Evolutionary conservation across 2,113 vertebrate genomes (phyloP).

Genomic region (Chauna torquata): DNA sequence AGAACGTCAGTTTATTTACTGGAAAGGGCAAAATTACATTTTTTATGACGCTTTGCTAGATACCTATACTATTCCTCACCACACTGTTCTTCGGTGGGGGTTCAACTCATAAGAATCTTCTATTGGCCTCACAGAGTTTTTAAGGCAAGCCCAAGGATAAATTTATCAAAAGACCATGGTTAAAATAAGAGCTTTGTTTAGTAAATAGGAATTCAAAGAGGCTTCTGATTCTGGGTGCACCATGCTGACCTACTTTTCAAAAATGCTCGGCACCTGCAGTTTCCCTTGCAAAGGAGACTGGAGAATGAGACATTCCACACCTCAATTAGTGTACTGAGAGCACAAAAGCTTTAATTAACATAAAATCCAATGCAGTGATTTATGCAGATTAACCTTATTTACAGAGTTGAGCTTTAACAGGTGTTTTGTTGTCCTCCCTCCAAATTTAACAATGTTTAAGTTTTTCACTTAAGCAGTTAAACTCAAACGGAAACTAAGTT

Average conservation of each 20-base stretch:
- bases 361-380: slow-evolving; percentile 1
- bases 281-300: background rate
- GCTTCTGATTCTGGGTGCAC: slow-evolving; percentile 1
- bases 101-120: background rate
- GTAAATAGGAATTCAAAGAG: slow-evolving; percentile 47
- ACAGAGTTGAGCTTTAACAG: slow-evolving; percentile 28
- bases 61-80: background rate
- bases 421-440: slow-evolving; percentile 16
- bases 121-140: background rate
- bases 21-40: background rate
- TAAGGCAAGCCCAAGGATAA: background rate
- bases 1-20: background rate
- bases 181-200: slow-evolving; percentile 50
- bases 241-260: slow-evolving; percentile 39
- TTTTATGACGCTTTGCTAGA: background rate
- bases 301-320: slow-evolving; percentile 38
- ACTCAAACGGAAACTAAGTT: background rate
- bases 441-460: background rate
- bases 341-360: slow-evolving; percentile 59
- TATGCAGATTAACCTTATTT: slow-evolving; percentile 56
- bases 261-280: slow-evolving; percentile 34
- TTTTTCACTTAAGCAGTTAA: slow-evolving; percentile 14
- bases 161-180: background rate
- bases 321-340: slow-evolving; percentile 36
- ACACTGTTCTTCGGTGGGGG: background rate